A percentile compares a stretch with the other conserved stretches of the same genome.
Evolutionary conservation across 2,797 vertebrate genomes (phyloP).

Genomic region (Schizothorax lantsangensis): DNA sequence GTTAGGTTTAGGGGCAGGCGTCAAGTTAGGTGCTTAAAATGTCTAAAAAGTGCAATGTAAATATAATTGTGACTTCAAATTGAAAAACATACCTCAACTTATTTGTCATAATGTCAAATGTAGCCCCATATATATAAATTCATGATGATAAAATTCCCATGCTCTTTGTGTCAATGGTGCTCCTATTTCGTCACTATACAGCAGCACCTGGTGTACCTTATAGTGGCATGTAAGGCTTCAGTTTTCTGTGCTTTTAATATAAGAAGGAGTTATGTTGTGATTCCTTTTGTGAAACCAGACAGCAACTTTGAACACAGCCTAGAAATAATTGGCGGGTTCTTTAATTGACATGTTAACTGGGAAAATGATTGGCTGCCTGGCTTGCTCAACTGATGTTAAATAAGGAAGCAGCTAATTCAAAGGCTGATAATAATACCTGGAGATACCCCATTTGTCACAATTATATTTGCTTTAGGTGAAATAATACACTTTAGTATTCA

Average conservation of each 20-base stretch:
- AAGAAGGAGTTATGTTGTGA: neutral
- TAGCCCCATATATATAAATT: neutral
- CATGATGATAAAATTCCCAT: neutral
- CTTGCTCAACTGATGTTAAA: constrained; percentile 34
- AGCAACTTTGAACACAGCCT: neutral
- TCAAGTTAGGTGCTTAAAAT: neutral
- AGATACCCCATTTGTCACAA: constrained; percentile 55
- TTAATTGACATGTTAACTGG: neutral
- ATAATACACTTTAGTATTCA: constrained; percentile 56
- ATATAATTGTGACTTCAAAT: neutral
- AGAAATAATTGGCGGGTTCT: neutral
- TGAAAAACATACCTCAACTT: neutral
- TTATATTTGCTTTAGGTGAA: constrained; percentile 56
- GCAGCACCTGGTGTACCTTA: neutral
- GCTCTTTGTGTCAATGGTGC: neutral
- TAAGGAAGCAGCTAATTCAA: constrained; percentile 41
- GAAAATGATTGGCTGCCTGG: neutral
- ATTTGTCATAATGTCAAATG: neutral
- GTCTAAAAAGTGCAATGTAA: neutral
- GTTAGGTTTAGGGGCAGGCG: neutral
- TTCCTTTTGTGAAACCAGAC: neutral
- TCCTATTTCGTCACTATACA: neutral
- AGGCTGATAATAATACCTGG: constrained; percentile 45
- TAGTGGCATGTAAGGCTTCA: neutral
- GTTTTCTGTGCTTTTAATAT: neutral